phyloP scores from a whole-genome alignment of 2,113 vertebrate species.

The Amphiprion ocellaris region DNA sequence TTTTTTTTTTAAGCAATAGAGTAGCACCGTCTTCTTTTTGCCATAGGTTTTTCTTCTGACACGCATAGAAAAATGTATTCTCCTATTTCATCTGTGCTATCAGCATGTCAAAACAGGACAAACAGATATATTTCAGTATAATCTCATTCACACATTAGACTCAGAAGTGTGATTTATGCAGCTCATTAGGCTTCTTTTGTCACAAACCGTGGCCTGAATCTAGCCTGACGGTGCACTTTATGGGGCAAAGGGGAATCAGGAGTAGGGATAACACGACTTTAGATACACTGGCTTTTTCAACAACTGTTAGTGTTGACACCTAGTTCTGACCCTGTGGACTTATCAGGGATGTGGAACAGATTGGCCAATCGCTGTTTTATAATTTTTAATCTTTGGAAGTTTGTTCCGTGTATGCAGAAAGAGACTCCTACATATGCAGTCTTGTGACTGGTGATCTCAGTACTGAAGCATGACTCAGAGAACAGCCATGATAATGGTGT shows the following conservation, averaged over 20 bases:
- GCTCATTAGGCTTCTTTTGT: not conserved
- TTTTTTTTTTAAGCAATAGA: not conserved
- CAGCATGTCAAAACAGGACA: not conserved
- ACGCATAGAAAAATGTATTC: not conserved
- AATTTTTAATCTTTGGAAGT: too few species aligned
- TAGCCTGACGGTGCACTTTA: conserved; percentile 3
- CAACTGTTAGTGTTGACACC: not conserved
- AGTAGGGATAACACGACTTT: not conserved
- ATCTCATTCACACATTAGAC: not conserved
- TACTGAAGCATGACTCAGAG: conserved; percentile 17
- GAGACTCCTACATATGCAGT: not conserved
- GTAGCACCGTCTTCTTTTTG: too few species aligned
- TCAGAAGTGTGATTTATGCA: too few species aligned
- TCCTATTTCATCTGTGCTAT: not conserved
- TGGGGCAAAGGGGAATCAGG: conserved; percentile 32
- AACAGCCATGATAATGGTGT: conserved; percentile 30
- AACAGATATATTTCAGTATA: not conserved
- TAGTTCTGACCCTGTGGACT: not conserved
- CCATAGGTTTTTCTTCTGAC: not conserved
- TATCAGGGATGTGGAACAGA: not conserved
- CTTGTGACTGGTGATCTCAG: conserved; percentile 63
- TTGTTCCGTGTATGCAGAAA: not conserved
- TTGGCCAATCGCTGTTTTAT: too few species aligned
- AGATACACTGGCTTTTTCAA: not conserved
- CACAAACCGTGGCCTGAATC: not conserved